Base-by-base conservation (phyloP, 1,140 invertebrate species). In the Ostrea edulis region DNA sequence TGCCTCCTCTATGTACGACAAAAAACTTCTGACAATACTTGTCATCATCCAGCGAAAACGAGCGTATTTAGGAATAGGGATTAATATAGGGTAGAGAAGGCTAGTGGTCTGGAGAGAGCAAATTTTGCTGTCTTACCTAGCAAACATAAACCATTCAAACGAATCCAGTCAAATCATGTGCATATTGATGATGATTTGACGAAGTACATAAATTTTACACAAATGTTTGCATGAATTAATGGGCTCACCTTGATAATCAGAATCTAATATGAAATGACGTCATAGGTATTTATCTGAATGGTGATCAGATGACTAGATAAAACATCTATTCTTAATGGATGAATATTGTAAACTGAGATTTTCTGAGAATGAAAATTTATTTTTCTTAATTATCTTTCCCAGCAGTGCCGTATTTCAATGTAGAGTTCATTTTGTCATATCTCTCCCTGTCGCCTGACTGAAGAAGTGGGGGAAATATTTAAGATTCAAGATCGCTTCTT, bases 381-480 rank as follows among this genome's bases (percentile, higher is more conserved):
- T 29, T 14, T 77, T 25, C 29, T 29, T 77, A 77, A 77, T 77
- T 77, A 77, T 77, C 29, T 77, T 77, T 77, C 68, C 29, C 68
- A 77, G 68, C 14, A 14, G 25, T 25, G 22, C 29, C 14, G 25
- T 77, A 22, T 25, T 77, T 77, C 22, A 77, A 35, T 14, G 68
- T 29, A n/a, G 14, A 25, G 68, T 77, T 77, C 22, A 77, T 77
- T 77, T 77, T 77, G 12, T 35, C 68, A 11, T 12, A 9, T 25
- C 35, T 14, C 29, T 62, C 29, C 68, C 25, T 25, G 68, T 77
- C 29, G 29, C 25, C 68, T 71, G 68, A 71, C 22, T 29, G 22
- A 71, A 71, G 22, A 71, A 71, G 29, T 77, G 29, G 29, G 65
- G 68, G 68, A 77, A 77, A 77, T 77, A 77, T 77, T 77, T 77